Percentiles rank a stretch among this genome's conserved stretches.
Evolutionary conservation across 2,113 vertebrate genomes (phyloP).

Genomic region (Haemorhous mexicanus): DNA sequence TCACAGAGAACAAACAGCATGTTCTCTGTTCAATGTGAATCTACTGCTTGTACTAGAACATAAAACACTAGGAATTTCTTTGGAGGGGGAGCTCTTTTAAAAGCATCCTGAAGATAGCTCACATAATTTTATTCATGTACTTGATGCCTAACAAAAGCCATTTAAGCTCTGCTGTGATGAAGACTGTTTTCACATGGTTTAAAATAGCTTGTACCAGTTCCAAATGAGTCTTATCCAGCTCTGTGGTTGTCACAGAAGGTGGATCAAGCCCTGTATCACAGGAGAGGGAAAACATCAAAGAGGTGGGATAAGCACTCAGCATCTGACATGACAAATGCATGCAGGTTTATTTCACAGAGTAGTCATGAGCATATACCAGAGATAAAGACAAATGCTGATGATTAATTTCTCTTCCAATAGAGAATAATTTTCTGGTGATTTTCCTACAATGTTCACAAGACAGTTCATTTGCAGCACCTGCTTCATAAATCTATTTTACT

Average conservation of each 20-base stretch:
- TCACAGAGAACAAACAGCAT: not conserved
- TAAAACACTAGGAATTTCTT: not conserved
- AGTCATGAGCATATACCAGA: fast-evolving
- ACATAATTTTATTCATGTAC: not conserved
- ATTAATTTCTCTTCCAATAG: not conserved
- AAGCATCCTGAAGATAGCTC: not conserved
- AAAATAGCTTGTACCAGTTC: not conserved
- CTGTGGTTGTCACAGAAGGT: not conserved
- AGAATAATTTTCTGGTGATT: not conserved
- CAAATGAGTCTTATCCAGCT: not conserved
- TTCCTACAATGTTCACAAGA: not conserved
- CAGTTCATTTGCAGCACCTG: not conserved
- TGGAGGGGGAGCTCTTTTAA: not conserved
- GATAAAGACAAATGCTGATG: not conserved
- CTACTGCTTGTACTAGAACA: not conserved
- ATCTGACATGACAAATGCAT: not conserved
- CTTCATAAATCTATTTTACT: not conserved
- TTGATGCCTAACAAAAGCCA: not conserved
- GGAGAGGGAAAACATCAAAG: not conserved
- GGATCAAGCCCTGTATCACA: not conserved
- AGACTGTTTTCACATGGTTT: not conserved
- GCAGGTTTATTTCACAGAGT: not conserved
- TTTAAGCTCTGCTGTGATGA: not conserved
- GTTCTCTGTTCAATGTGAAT: not conserved
- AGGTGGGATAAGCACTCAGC: not conserved